These are phyloP conservation scores for Cinclus mexicanus DNA, from an alignment of 2,113 vertebrate genomes.

Conservation along the genomic window DNA sequence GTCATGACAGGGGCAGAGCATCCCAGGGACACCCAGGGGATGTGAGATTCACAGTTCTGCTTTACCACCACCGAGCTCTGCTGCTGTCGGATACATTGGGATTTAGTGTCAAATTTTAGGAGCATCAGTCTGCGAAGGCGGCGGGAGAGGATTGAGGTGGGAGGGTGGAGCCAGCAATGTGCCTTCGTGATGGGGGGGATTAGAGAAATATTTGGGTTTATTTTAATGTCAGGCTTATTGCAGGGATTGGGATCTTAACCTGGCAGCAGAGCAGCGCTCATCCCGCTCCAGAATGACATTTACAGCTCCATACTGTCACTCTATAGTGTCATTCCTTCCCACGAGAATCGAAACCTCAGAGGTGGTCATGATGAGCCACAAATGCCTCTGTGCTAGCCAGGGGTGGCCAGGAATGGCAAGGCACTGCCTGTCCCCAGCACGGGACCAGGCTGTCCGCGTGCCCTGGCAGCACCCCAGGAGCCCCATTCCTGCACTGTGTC, in stretches of 20 bases:
- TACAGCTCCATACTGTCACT: not conserved
- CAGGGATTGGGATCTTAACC: not conserved
- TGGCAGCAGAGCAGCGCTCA: not conserved
- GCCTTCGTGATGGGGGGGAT: not conserved
- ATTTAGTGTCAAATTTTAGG: not conserved
- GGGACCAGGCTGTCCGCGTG: not conserved
- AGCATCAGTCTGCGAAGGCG: not conserved
- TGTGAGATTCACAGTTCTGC: not conserved
- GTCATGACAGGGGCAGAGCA: not conserved
- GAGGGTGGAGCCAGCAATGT: not conserved
- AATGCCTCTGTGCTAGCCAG: not conserved
- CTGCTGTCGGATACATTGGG: not conserved
- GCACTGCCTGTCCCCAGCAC: not conserved
- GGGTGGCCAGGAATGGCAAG: too few species aligned
- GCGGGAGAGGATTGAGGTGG: not conserved
- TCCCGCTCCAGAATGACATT: fast-evolving
- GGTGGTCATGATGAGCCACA: not conserved
- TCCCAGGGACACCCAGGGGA: not conserved
- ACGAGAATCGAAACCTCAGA: not conserved
- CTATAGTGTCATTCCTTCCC: not conserved
- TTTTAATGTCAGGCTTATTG: constrained; percentile 28
- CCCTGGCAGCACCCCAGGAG: not conserved
- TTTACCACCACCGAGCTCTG: not conserved
- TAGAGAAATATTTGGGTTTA: constrained; percentile 20
- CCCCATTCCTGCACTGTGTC: not conserved